Conservation (phyloP, 2,888 invertebrate genomes). For the Panzeria rudis region DNA sequence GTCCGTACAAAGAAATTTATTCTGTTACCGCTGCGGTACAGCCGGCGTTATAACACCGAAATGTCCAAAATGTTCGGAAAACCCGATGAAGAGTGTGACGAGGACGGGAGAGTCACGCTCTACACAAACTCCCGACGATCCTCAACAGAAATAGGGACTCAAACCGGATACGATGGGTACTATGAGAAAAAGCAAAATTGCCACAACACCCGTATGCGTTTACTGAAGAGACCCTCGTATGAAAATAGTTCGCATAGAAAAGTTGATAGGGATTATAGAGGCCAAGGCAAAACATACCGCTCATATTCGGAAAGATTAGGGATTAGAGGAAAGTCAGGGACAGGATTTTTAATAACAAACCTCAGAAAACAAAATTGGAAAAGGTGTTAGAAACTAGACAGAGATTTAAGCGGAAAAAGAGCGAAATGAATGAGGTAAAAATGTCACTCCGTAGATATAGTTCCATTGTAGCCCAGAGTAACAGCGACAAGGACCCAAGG, state of each 20-base stretch:
- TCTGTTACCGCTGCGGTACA: conserved; percentile 3
- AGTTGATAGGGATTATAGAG: too few relatives aligned
- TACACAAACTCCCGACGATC: conserved; percentile 18
- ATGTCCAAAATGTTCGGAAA: conserved; percentile 3
- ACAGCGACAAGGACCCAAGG: neutral
- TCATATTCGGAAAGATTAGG: neutral
- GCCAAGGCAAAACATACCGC: too few relatives aligned
- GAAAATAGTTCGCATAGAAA: too few relatives aligned
- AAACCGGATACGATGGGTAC: neutral
- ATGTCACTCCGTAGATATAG: too few relatives aligned
- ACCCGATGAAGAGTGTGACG: too few relatives aligned
- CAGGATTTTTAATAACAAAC: neutral
- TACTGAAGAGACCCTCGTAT: too few relatives aligned
- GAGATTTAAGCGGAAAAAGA: neutral
- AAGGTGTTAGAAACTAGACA: neutral
- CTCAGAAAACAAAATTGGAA: neutral
- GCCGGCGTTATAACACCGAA: neutral
- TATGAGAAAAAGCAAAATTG: neutral
- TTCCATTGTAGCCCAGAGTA: too few relatives aligned
- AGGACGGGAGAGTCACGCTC: conserved; percentile 22
- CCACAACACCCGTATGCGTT: too few relatives aligned
- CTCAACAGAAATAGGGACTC: neutral
- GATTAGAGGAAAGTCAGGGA: conserved; percentile 17
- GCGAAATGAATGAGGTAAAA: too few relatives aligned
- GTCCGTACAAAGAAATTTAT: neutral